Conservation (phyloP, 2,888 invertebrate genomes). For the Antheraea assamensis region DNA sequence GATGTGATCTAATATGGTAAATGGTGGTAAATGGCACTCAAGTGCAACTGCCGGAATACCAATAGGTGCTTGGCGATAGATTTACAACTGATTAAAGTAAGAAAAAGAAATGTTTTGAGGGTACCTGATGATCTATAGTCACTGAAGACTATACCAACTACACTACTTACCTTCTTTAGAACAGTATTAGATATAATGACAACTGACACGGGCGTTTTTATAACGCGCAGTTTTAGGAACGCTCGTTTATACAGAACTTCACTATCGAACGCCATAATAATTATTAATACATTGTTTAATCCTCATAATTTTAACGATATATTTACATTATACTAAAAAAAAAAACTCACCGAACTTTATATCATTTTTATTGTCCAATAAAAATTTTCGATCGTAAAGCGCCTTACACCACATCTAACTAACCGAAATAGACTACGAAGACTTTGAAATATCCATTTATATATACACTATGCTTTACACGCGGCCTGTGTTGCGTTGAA, state of each 20-base stretch:
- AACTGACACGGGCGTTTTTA: background rate
- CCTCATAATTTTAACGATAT: constrained; percentile 9
- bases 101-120: too few species aligned
- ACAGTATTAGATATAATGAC: background rate
- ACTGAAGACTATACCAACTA: too few species aligned
- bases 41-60: too few species aligned
- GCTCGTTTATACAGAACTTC: background rate
- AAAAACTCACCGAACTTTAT: constrained; percentile 16
- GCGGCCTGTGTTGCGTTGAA: background rate
- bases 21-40: too few species aligned
- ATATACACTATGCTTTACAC: background rate
- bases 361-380: constrained; percentile 18
- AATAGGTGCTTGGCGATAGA: too few species aligned
- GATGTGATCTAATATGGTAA: too few species aligned
- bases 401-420: constrained; percentile 7
- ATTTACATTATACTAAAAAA: constrained; percentile 17
- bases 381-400: constrained; percentile 16
- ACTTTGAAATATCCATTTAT: constrained; percentile 13
- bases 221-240: background rate
- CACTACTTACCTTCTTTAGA: background rate
- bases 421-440: constrained; percentile 10
- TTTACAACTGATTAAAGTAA: too few species aligned
- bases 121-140: too few species aligned
- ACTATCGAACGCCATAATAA: background rate
- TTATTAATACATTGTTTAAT: constrained; percentile 14